Conservation (phyloP, 2,113 vertebrate genomes). For the Odocoileus hemionus region DNA sequence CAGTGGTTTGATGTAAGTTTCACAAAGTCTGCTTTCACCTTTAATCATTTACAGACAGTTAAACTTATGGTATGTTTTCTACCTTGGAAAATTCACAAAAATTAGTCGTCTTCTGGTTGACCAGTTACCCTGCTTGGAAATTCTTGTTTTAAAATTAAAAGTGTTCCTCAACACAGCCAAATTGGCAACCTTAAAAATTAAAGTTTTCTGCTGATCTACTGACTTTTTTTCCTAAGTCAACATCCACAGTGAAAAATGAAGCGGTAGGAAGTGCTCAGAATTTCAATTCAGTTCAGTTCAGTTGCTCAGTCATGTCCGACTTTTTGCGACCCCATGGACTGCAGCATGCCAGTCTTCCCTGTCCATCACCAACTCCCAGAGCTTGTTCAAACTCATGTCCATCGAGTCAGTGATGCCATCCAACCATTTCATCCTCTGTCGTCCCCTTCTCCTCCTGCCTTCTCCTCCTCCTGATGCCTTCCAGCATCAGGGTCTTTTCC, state of each 20-base stretch:
- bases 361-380: background rate
- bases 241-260: background rate
- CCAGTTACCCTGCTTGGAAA: background rate
- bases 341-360: background rate
- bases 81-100: slow-evolving; percentile 38
- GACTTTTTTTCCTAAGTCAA: background rate
- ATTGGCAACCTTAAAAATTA: background rate
- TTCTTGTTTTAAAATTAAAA: slow-evolving; percentile 13
- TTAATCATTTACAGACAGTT: slow-evolving; percentile 76
- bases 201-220: slow-evolving; percentile 15
- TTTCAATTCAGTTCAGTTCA: background rate
- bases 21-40: slow-evolving; percentile 68
- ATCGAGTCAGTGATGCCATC: background rate
- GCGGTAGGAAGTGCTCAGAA: background rate
- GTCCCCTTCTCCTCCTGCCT: background rate
- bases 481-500: background rate
- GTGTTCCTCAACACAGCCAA: background rate
- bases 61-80: slow-evolving; percentile 55
- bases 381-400: background rate
- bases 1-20: slow-evolving; percentile 77
- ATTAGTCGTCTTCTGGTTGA: background rate
- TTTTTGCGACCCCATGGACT: background rate
- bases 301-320: rapidly evolving
- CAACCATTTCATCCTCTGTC: background rate
- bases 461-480: background rate